Evolutionary conservation across 2,113 vertebrate species (phyloP).

Genomic region (Meles meles): DNA sequence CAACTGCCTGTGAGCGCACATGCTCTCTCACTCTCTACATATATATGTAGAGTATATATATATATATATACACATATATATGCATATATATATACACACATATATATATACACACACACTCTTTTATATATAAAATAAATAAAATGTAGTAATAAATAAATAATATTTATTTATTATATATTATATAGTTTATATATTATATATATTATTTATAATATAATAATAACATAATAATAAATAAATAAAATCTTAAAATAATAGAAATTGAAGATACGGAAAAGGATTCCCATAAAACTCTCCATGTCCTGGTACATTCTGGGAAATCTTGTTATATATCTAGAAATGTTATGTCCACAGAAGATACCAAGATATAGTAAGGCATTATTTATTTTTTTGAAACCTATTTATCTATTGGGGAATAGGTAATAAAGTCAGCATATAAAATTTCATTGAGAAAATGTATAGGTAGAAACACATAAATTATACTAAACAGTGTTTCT

Average conservation of each 20-base stretch:
- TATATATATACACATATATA: too few species aligned
- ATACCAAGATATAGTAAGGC: background rate
- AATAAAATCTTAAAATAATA: background rate
- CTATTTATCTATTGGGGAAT: background rate
- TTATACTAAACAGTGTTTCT: background rate
- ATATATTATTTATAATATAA: too few species aligned
- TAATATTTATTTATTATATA: too few species aligned
- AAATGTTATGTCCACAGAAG: background rate
- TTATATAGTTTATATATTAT: too few species aligned
- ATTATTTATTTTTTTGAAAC: background rate
- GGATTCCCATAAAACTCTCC: background rate
- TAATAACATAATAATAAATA: background rate
- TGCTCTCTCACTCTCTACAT: background rate
- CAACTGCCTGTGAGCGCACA: background rate
- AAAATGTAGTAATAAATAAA: too few species aligned
- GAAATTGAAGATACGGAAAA: background rate
- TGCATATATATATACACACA: too few species aligned
- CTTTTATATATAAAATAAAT: too few species aligned
- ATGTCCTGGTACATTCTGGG: background rate
- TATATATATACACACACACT: too few species aligned
- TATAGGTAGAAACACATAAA: background rate
- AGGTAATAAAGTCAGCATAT: background rate
- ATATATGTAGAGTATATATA: too few species aligned
- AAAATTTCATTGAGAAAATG: background rate
- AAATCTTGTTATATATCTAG: background rate